Evolutionary conservation across 2,113 vertebrate genomes (phyloP).

Genomic region (Lathamus discolor): DNA sequence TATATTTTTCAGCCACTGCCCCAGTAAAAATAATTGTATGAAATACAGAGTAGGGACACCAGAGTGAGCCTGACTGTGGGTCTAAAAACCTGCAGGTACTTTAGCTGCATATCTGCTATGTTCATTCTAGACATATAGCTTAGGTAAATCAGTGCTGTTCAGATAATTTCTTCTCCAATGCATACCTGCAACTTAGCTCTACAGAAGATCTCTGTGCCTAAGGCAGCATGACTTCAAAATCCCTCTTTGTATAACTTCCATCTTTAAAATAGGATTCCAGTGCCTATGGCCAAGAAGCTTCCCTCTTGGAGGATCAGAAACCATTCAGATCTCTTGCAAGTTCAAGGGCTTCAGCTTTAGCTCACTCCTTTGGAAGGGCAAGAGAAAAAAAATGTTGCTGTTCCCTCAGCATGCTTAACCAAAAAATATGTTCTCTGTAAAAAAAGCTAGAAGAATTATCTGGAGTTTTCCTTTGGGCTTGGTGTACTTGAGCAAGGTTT

Average conservation of each 20-base stretch:
- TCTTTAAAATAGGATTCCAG: background rate
- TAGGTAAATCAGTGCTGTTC: background rate
- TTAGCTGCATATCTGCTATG: background rate
- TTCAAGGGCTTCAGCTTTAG: background rate
- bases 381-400: background rate
- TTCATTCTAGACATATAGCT: background rate
- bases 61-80: background rate
- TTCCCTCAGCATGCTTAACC: accelerated
- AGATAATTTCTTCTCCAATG: background rate
- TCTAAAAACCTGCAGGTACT: background rate
- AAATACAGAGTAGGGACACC: background rate
- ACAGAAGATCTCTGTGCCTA: background rate
- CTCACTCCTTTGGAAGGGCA: background rate
- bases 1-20: background rate
- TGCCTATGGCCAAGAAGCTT: background rate
- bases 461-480: background rate
- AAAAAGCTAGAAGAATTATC: background rate
- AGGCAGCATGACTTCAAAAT: background rate
- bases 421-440: background rate
- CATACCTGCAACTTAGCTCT: background rate
- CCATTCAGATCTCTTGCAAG: background rate
- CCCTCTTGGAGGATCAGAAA: background rate
- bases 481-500: background rate
- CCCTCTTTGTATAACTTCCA: background rate
- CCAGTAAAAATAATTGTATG: background rate